These are phyloP conservation scores for Drosophila monieri DNA, from an alignment of 2,888 invertebrate genomes.

Conservation along the genomic window DNA sequence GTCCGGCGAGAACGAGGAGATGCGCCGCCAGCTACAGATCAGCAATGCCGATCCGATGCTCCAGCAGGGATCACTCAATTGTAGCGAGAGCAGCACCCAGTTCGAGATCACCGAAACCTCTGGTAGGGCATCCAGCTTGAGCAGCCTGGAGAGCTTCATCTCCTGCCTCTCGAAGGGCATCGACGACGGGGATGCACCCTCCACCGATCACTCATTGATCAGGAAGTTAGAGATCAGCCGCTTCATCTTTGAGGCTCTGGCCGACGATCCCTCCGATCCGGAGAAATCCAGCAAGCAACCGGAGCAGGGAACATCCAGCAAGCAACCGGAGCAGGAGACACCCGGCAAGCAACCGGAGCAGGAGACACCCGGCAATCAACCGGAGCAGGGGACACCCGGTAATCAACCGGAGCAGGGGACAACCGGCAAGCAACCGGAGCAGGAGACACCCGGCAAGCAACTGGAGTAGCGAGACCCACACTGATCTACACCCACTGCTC, in stretches of 20 bases:
- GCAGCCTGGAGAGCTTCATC: conserved; percentile 45
- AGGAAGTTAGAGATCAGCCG: conserved; percentile 23
- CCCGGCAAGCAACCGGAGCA: neutral
- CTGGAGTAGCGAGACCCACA: neutral
- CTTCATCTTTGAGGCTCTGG: conserved; percentile 34
- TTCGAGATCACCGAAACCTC: conserved; percentile 6
- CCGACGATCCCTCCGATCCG: neutral
- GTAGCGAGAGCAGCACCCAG: conserved; percentile 50
- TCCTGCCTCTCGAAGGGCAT: conserved; percentile 37
- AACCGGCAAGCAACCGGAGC: neutral
- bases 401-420: neutral
- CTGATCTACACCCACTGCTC: neutral
- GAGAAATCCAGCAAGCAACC: neutral
- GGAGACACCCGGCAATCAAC: too few relatives aligned
- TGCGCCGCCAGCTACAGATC: conserved; percentile 61
- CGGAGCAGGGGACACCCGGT: neutral
- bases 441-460: too few relatives aligned
- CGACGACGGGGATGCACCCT: conserved; percentile 6
- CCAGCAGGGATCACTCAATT: neutral
- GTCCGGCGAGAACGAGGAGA: conserved; percentile 47
- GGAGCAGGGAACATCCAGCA: neutral
- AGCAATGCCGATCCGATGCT: conserved; percentile 9
- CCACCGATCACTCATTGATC: conserved; percentile 3
- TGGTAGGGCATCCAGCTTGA: conserved; percentile 5
- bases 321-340: neutral